Evolutionary conservation across 2,888 invertebrate species (phyloP).

Genomic region (Stenodema calcarata): DNA sequence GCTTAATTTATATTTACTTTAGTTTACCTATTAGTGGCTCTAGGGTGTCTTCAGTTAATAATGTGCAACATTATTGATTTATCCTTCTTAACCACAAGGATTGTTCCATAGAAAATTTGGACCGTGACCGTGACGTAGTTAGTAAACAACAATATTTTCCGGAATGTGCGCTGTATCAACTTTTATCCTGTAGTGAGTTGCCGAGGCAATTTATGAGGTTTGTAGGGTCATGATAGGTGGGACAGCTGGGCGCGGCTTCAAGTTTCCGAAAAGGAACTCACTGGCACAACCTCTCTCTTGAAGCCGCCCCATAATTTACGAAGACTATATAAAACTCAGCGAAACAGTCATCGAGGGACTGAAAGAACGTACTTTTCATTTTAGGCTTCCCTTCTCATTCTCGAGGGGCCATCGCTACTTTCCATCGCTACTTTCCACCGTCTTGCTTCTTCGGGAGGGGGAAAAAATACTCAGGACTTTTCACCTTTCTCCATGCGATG

Average conservation of each 20-base stretch:
- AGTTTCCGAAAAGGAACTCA: neutral
- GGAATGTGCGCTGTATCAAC: neutral
- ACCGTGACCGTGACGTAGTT: too few relatives aligned
- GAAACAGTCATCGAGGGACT: slow-evolving; percentile 13
- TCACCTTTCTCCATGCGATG: neutral
- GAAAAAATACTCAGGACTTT: neutral
- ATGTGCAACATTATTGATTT: too few relatives aligned
- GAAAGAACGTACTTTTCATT: slow-evolving; percentile 15
- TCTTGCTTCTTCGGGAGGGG: neutral
- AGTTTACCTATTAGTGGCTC: too few relatives aligned
- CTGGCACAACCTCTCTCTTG: neutral
- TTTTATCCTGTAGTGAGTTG: neutral
- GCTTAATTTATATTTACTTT: too few relatives aligned
- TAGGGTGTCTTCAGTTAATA: too few relatives aligned
- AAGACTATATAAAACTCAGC: slow-evolving; percentile 10
- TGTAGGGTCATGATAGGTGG: neutral
- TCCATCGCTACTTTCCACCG: neutral
- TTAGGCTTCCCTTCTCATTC: neutral
- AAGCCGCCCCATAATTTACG: neutral
- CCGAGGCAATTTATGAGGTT: neutral
- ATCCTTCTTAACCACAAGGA: too few relatives aligned
- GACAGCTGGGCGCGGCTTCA: neutral
- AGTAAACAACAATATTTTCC: neutral
- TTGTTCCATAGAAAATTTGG: too few relatives aligned
- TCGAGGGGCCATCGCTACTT: neutral